phyloP scores from a whole-genome alignment of 2,888 invertebrate species.

The Limnephilus auricula region DNA sequence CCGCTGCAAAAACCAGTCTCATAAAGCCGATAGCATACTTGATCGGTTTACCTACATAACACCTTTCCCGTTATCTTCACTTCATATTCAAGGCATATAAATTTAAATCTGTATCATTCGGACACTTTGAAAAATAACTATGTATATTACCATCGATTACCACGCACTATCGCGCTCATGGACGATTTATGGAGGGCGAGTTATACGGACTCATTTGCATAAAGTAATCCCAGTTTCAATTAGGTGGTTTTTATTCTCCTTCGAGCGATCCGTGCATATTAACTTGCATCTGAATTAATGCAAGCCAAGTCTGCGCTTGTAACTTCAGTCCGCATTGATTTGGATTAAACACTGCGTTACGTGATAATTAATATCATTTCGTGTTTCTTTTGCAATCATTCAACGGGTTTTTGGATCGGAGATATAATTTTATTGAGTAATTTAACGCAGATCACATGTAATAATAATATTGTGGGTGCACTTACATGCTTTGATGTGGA shows the following conservation, averaged over 20 bases:
- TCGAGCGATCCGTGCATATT: constrained; percentile 60
- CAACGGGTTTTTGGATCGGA: constrained; percentile 24
- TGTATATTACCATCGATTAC: constrained; percentile 48
- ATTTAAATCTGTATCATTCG: constrained; percentile 34
- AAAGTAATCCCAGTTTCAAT: constrained; percentile 65
- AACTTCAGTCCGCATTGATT: background rate
- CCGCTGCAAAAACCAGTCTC: constrained; percentile 31
- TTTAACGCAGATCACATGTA: background rate
- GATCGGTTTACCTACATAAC: constrained; percentile 25
- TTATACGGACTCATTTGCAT: constrained; percentile 61
- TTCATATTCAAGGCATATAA: background rate
- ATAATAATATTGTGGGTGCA: background rate
- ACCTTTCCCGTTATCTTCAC: background rate
- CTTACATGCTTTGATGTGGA: background rate
- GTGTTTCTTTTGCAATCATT: constrained; percentile 25
- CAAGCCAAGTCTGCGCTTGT: background rate
- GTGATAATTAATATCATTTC: constrained; percentile 34
- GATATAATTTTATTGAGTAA: background rate
- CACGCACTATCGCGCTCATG: constrained; percentile 17
- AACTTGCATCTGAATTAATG: constrained; percentile 37
- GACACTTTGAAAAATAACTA: constrained; percentile 27
- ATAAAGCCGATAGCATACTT: constrained; percentile 1
- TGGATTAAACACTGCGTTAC: background rate
- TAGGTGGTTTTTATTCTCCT: constrained; percentile 64
- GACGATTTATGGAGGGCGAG: constrained; percentile 58